Evolutionary conservation across 2,113 vertebrate genomes (phyloP).

Genomic region (Furnarius figulus): DNA sequence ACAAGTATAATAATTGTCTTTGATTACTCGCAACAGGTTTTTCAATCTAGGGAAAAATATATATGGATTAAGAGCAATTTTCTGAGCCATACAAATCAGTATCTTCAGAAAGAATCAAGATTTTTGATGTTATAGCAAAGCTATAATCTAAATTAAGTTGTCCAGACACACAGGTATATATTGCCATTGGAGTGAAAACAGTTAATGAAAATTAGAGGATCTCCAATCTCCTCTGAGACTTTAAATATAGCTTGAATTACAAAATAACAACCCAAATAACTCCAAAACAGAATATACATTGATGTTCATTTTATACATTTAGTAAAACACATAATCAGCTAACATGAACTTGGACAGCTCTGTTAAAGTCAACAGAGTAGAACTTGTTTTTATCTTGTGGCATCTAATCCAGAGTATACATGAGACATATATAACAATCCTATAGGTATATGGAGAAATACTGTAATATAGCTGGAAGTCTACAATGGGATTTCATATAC

Average conservation of each 20-base stretch:
- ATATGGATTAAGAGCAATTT: neutral
- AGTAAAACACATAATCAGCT: neutral
- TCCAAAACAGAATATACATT: neutral
- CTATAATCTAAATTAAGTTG: neutral
- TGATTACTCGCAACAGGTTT: neutral
- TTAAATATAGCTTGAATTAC: neutral
- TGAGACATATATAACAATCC: accelerated
- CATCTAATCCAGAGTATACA: neutral
- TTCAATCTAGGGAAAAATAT: neutral
- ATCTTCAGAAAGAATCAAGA: neutral
- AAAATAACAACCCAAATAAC: neutral
- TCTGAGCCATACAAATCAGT: neutral
- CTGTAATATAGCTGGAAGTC: neutral
- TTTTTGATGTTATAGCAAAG: neutral
- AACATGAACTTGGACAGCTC: neutral
- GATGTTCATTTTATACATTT: neutral
- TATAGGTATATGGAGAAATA: neutral
- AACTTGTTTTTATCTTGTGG: neutral
- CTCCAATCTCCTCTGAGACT: neutral
- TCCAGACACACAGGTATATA: neutral
- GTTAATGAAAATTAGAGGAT: neutral
- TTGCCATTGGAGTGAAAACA: neutral
- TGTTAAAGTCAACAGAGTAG: neutral
- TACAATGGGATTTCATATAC: neutral
- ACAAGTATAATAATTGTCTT: neutral